Evolutionary conservation across 2,113 vertebrate genomes (phyloP).

Genomic region (Paracanthobrama guichenoti): DNA sequence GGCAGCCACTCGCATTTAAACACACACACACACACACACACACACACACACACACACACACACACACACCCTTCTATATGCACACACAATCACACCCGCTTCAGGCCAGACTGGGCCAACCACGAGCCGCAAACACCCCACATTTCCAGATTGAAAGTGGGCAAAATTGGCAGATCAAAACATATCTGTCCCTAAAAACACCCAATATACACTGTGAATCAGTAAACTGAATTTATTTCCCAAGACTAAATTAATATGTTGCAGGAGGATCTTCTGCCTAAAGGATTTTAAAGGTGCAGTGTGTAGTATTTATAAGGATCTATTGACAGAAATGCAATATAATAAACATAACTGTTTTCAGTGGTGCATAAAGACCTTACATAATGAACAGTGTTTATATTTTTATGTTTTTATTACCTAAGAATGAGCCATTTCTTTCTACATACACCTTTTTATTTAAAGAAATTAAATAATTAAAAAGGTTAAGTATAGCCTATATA

Average conservation of each 20-base stretch:
- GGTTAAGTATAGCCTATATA: no score
- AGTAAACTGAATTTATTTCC: not conserved
- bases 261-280: not conserved
- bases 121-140: conserved; percentile 3
- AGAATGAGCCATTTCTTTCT: no score
- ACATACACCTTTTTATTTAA: no score
- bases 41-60: no score
- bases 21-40: conserved; percentile 9
- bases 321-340: no score
- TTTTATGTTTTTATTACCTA: no score
- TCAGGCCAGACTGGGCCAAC: conserved; percentile 11
- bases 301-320: no score
- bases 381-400: no score
- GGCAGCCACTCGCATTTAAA: not conserved
- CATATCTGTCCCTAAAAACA: not conserved
- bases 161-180: conserved; percentile 41
- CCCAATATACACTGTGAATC: not conserved
- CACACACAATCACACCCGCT: conserved; percentile 24
- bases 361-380: no score
- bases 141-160: conserved; percentile 5
- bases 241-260: not conserved
- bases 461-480: no score
- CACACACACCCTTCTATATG: not conserved
- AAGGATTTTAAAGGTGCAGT: not conserved
- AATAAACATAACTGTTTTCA: no score